Evolutionary conservation across 2,797 vertebrate genomes (phyloP).

Genomic region (Phalloptychus januarius): DNA sequence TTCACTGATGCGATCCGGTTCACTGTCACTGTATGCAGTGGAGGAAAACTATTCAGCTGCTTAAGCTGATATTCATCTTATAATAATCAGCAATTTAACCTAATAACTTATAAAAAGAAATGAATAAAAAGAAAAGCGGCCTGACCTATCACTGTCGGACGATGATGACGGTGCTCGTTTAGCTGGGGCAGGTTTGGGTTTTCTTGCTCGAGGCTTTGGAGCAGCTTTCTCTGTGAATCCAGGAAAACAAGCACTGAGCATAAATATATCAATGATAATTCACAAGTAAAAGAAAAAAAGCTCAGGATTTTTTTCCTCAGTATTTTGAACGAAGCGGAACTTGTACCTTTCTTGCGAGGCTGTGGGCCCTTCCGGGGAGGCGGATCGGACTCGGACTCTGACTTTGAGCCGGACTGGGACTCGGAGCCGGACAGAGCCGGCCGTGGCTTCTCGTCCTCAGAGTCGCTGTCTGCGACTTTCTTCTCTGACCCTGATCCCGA

Average conservation of each 20-base stretch:
- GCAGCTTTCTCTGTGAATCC: conserved; percentile 84
- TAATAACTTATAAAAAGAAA: background rate
- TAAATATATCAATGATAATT: background rate
- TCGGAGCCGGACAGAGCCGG: conserved; percentile 84
- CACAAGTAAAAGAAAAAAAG: background rate
- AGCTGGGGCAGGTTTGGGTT: conserved; percentile 82
- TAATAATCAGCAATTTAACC: background rate
- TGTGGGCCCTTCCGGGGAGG: conserved; percentile 86
- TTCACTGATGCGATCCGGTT: conserved; percentile 92
- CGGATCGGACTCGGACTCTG: conserved; percentile 88
- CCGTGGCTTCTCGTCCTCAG: conserved; percentile 81
- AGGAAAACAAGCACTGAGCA: background rate
- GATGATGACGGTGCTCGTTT: conserved; percentile 83
- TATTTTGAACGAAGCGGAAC: background rate
- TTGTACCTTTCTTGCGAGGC: conserved; percentile 88
- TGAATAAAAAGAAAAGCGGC: background rate
- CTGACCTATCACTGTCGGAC: conserved; percentile 93
- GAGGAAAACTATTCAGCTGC: background rate
- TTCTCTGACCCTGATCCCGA: conserved; percentile 84
- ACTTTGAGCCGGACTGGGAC: conserved; percentile 86
- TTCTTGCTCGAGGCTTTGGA: conserved; percentile 89
- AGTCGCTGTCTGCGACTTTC: conserved; percentile 76
- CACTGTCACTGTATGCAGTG: conserved; percentile 82
- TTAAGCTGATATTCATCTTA: background rate
- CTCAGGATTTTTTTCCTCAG: background rate